These are phyloP conservation scores for Drosophila ustulata DNA, from an alignment of 2,888 invertebrate species.

Conservation along the genomic window DNA sequence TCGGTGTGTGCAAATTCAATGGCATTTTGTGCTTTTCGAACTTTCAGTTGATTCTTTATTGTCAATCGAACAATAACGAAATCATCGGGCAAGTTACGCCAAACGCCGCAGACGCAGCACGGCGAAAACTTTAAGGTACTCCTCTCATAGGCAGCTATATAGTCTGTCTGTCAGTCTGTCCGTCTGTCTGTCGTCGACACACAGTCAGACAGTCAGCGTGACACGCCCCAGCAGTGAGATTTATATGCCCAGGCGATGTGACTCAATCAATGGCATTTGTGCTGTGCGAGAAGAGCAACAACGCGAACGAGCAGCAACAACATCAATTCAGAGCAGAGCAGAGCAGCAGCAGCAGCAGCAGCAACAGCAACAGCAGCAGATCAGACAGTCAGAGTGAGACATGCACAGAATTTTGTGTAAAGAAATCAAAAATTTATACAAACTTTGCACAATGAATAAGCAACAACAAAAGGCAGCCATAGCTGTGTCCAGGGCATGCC, in stretches of 20 bases:
- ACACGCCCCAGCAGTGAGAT: slow-evolving; percentile 80
- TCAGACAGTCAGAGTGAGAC: slow-evolving; percentile 58
- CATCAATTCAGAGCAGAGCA: slow-evolving; percentile 27
- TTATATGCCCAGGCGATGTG: slow-evolving; percentile 81
- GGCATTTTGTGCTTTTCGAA: slow-evolving; percentile 77
- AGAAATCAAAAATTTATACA: slow-evolving; percentile 81
- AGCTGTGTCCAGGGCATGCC: slow-evolving; percentile 51
- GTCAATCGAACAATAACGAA: slow-evolving; percentile 83
- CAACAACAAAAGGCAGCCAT: slow-evolving; percentile 68
- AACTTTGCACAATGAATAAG: slow-evolving; percentile 80
- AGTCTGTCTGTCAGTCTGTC: slow-evolving; percentile 1
- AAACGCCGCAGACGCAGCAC: slow-evolving; percentile 76
- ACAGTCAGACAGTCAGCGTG: slow-evolving; percentile 43
- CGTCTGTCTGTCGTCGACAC: slow-evolving; percentile 4
- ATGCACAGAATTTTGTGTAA: slow-evolving; percentile 82
- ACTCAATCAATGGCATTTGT: slow-evolving; percentile 81
- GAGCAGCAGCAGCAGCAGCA: slow-evolving; percentile 15
- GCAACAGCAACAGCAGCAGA: slow-evolving; percentile 50
- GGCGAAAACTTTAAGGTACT: slow-evolving; percentile 77
- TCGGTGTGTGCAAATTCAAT: slow-evolving; percentile 66
- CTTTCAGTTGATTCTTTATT: slow-evolving; percentile 82
- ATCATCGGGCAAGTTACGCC: slow-evolving; percentile 81
- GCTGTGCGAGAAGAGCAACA: slow-evolving; percentile 62
- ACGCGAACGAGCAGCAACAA: slow-evolving; percentile 6
- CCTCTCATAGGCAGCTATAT: slow-evolving; percentile 18